Evolutionary conservation across 1,140 invertebrate genomes (phyloP), one percentile per base, ranked within the genome.

Genomic region (Musca vetustissima): DNA sequence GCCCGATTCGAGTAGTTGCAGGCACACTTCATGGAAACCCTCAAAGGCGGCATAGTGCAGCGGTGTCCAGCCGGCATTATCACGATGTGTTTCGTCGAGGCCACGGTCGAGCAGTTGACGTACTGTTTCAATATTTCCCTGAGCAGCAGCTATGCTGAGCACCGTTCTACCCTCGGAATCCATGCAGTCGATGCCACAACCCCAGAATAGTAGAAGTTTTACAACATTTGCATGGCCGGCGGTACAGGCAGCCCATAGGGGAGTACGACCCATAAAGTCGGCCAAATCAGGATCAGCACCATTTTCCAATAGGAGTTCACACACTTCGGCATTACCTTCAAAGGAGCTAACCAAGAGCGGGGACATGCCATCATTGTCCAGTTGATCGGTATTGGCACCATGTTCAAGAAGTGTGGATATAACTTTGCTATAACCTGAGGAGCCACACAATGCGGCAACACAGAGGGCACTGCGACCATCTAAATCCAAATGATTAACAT

Each of bases 31-130:
- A 67, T 88, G 84, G 81, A 98, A 95, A 32, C 88, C 95, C 84
- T 98, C 95, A 76, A 96, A 96, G 21, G 95, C 93, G 9, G 95
- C 91, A 74, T 93, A 96, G 80, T 98, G 96, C 32, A 98, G 80
- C 2, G 95, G 95, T 4, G 95, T 96, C 95, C 94, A 97, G 0
- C 96, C 95, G 0, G 93, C 92, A 85, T 95, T 95, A 74, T 95
- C 94, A 32, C 93, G 84, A 77, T 96, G 94, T 69, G 94, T 92
- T 77, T 96, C 94, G 77, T 96, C 96, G 47, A 98, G 83, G 1
- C 96, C 92, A 72, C 95, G 87, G 76, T 97, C 94, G 3, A 98
- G 85, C 17, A 98, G 85, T 75, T 94, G 92, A 49, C 92, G 87
- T 0, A 98, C 95, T 13, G 96, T 94, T 72, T 94, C 92, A 47